These are phyloP conservation scores for Teleogryllus oceanicus DNA, from an alignment of 2,888 invertebrate genomes.

Conservation along the genomic window DNA sequence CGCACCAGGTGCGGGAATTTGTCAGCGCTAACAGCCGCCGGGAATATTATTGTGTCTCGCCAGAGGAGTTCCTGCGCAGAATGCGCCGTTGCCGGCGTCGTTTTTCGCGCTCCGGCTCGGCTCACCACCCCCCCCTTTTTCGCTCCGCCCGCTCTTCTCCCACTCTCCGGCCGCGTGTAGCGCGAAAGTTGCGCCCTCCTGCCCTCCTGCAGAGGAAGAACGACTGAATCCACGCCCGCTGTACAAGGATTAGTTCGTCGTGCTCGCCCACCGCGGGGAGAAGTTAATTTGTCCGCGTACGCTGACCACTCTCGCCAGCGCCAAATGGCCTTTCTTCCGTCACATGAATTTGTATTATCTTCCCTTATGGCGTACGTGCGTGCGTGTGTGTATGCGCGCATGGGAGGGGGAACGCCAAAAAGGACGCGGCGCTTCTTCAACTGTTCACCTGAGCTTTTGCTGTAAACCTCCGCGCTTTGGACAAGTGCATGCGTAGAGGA, in stretches of 20 bases:
- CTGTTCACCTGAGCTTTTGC: too few species aligned
- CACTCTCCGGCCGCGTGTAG: not conserved
- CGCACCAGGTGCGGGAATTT: not conserved
- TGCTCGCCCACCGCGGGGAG: not conserved
- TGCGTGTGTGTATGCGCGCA: too few species aligned
- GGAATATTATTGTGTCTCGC: conserved; percentile 18
- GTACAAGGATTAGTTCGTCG: not conserved
- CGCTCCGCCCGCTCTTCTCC: not conserved
- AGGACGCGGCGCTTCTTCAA: too few species aligned
- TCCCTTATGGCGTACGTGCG: too few species aligned
- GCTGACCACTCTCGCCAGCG: too few species aligned
- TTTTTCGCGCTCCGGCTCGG: not conserved
- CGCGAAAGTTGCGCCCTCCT: not conserved
- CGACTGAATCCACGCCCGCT: not conserved
- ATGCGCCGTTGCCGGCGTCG: not conserved
- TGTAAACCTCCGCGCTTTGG: too few species aligned
- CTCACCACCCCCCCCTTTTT: not conserved
- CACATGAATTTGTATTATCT: too few species aligned
- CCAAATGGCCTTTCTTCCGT: too few species aligned
- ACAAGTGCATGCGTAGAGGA: too few species aligned
- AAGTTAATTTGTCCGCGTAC: not conserved
- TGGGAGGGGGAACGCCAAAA: too few species aligned
- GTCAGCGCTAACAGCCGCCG: not conserved
- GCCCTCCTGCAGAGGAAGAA: not conserved
- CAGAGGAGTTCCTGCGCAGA: not conserved